A percentile compares a stretch with the other conserved stretches of the same genome.
These are phyloP conservation scores for Holothuria glaberrima DNA, from an alignment of 35 echinoderm and acorn worm genomes.

Conservation along the genomic window DNA sequence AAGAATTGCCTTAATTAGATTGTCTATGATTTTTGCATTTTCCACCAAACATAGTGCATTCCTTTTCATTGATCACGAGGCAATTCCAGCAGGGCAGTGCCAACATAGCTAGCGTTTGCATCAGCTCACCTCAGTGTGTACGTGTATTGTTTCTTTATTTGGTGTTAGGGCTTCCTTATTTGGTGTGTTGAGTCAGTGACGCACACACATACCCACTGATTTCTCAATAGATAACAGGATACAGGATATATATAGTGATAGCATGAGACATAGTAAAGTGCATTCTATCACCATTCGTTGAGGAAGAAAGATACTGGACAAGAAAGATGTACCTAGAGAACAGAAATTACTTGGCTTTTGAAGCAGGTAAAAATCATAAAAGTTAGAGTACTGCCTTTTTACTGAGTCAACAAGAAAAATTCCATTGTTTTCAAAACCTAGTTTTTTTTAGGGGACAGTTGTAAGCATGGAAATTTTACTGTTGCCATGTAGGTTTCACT, in stretches of 20 bases:
- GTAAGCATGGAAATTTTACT: too few species aligned
- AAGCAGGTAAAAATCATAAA: not conserved
- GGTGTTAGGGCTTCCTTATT: not conserved
- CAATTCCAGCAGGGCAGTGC: conserved; percentile 28
- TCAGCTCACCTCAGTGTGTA: not conserved
- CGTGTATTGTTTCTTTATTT: conserved; percentile 26
- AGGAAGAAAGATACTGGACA: not conserved
- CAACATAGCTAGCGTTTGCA: not conserved
- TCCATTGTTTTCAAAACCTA: too few species aligned
- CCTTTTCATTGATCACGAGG: conserved; percentile 37
- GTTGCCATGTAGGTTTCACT: too few species aligned
- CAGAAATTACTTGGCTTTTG: not conserved
- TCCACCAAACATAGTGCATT: not conserved
- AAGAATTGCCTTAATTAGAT: too few species aligned
- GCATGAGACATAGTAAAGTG: not conserved
- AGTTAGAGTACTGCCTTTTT: too few species aligned
- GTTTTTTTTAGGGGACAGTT: too few species aligned
- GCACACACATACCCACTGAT: conserved; percentile 11
- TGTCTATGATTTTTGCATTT: too few species aligned
- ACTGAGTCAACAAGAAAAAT: too few species aligned
- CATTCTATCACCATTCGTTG: conserved; percentile 12
- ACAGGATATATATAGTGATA: not conserved
- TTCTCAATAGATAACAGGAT: conserved; percentile 1
- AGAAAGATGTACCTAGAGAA: conserved; percentile 33
- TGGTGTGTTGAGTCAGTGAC: conserved; percentile 30